Evolutionary conservation across 1,140 invertebrate species (phyloP), one percentile per base, ranked within the genome.

Genomic region (Panagrolaimus sp.): DNA sequence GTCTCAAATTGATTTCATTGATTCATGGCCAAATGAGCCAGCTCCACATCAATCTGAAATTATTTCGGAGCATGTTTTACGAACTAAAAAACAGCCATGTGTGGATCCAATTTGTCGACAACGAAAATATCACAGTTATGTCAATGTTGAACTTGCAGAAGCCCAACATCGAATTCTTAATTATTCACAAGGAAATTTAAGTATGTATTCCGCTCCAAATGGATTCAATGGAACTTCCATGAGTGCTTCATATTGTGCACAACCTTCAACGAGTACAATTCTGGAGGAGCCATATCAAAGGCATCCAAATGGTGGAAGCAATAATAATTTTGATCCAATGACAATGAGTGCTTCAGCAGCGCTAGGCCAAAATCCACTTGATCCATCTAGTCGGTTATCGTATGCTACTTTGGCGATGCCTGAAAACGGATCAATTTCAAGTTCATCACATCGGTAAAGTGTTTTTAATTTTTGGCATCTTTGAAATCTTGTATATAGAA

Each of bases 101-200:
- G 28, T 21, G 10, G 52, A 58, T 58, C 52, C 52, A 8, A 58
- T 58, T 14, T 62, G 21, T 28, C 43, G 38, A 47, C 73, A 66
- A 32, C 72, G 52, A 44, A 78, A 74, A 44, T 67, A 76, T 55
- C 75, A 78, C 44, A 71, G 70, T 43, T 79, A 78, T 48, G 76
- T 79, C 14, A 78, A 77, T 65, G 73, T 78, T 28, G 76, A 78
- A 26, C 21, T 58, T n/a, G 52, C 52, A 9, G 52, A 58, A 58
- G 4, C 28, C 8, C 21, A 58, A 26, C 52, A 21, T 17, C 21
- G 52, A 12, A 21, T 58, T n/a, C 21, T 28, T 0, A 26, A 58
- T 21, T 21, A 21, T n/a, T 58, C 52, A n/a, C 52, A 58, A 26
- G 52, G 52, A 58, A 58, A 28, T 58, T 58, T 58, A 58, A 58